Percentiles rank a stretch among this genome's conserved stretches.
Evolutionary conservation across 2,113 vertebrate genomes (phyloP).

Genomic region (Serinus canaria): DNA sequence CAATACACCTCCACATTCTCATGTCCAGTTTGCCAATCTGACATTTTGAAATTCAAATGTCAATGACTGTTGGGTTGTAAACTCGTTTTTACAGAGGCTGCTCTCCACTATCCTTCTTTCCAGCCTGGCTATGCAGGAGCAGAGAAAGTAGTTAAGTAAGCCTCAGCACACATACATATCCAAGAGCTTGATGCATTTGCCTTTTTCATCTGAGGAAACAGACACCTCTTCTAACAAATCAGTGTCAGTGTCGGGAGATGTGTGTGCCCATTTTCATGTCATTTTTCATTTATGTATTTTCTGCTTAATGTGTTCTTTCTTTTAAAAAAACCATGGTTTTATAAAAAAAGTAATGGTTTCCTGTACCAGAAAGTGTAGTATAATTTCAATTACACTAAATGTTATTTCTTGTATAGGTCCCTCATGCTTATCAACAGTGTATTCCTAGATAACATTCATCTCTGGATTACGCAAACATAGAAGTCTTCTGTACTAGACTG

Average conservation of each 20-base stretch:
- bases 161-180: background rate
- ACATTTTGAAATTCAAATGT: background rate
- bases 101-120: background rate
- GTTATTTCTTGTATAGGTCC: background rate
- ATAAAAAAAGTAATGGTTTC: background rate
- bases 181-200: background rate
- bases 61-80: background rate
- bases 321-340: background rate
- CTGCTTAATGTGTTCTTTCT: background rate
- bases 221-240: background rate
- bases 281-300: background rate
- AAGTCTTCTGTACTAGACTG: background rate
- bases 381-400: background rate
- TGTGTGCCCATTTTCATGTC: background rate
- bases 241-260: accelerated
- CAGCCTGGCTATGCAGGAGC: background rate
- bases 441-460: background rate
- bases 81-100: background rate
- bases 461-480: background rate
- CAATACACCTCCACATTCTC: background rate
- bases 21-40: background rate
- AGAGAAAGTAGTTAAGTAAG: background rate
- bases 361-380: background rate
- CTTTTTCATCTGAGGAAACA: background rate
- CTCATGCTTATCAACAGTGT: background rate